Conservation (phyloP, 1,140 invertebrate species). For the Rhyacophila brunnea region DNA sequence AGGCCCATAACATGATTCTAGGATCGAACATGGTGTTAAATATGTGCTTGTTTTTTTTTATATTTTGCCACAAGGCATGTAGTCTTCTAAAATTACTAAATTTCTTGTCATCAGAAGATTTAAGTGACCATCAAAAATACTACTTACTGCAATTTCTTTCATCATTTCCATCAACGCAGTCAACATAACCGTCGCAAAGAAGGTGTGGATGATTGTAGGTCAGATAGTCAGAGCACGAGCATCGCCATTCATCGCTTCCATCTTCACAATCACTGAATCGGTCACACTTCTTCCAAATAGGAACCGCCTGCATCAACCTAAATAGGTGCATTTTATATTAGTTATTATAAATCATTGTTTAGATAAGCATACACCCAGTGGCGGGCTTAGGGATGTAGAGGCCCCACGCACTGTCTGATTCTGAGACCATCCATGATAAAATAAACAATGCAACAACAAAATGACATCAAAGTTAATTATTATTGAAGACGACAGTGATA, state of each 20-base stretch:
- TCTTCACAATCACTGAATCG: slow-evolving; percentile 75
- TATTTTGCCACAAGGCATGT: neutral
- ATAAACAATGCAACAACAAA: too few species aligned
- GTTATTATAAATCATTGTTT: too few species aligned
- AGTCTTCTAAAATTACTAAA: neutral
- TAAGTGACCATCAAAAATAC: too few species aligned
- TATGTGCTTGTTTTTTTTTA: neutral
- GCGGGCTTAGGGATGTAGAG: too few species aligned
- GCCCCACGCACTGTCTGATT: too few species aligned
- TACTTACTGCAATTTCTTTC: slow-evolving; percentile 66
- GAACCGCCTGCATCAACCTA: slow-evolving; percentile 66
- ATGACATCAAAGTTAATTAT: too few species aligned
- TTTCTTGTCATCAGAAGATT: neutral
- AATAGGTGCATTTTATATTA: too few species aligned
- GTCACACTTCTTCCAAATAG: slow-evolving; percentile 63
- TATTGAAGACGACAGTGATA: too few species aligned
- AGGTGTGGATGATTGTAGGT: slow-evolving; percentile 49
- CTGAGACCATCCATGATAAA: too few species aligned
- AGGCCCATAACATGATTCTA: too few species aligned
- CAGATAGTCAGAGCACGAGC: slow-evolving; percentile 71
- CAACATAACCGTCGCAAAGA: slow-evolving; percentile 76
- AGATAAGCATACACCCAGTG: too few species aligned
- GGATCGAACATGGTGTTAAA: neutral
- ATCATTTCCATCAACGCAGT: slow-evolving; percentile 75
- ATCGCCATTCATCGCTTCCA: slow-evolving; percentile 73